phyloP scores from a whole-genome alignment of 2,797 vertebrate species.

The Trematomus bernacchii region DNA sequence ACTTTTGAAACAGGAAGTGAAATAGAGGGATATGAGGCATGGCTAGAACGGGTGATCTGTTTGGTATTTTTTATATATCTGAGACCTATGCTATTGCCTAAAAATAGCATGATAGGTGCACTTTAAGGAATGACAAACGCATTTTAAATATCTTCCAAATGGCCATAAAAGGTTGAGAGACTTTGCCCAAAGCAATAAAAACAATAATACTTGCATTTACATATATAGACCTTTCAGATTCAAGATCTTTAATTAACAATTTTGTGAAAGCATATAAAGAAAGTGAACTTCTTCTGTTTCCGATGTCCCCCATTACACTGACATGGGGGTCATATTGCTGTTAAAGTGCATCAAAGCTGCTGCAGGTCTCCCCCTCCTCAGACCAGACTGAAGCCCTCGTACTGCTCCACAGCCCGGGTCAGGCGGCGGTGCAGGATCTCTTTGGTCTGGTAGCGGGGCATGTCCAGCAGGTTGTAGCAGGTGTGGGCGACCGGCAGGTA shows the following conservation, averaged over 20 bases:
- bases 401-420: conserved; percentile 94
- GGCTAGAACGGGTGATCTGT: too few relatives aligned
- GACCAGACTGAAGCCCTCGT: conserved; percentile 97
- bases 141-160: conserved; percentile 20
- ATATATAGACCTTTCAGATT: conserved; percentile 65
- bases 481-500: conserved; percentile 97
- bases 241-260: conserved; percentile 40
- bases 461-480: conserved; percentile 98
- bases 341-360: conserved; percentile 70
- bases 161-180: conserved; percentile 51
- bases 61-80: too few relatives aligned
- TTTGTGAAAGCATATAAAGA: conserved; percentile 37
- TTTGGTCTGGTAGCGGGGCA: conserved; percentile 97
- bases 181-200: conserved; percentile 36
- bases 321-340: conserved; percentile 57
- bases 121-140: background rate
- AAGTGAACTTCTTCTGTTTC: conserved; percentile 12
- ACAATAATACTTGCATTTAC: conserved; percentile 53
- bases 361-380: conserved; percentile 70
- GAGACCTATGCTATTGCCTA: too few relatives aligned
- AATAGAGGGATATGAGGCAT: too few relatives aligned
- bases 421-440: conserved; percentile 90
- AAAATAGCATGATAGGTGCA: too few relatives aligned
- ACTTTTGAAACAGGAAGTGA: too few relatives aligned
- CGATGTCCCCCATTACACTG: conserved; percentile 2